A percentile compares a stretch with the other conserved stretches of the same genome.
Conservation (phyloP, 2,888 invertebrate species). For the Cheilosia pagana region DNA sequence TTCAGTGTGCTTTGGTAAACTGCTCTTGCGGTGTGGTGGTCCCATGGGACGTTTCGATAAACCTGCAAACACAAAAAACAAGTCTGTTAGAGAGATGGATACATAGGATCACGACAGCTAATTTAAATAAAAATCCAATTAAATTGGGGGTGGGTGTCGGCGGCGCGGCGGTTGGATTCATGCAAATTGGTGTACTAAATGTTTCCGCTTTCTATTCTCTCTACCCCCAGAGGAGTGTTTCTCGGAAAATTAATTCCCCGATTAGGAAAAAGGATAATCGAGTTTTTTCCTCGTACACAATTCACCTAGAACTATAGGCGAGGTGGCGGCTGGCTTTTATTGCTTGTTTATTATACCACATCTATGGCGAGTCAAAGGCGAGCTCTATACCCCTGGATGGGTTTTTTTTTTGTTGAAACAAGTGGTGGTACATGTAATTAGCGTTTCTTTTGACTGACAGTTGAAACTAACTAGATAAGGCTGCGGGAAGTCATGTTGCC, state of each 20-base stretch:
- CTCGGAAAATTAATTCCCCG: slow-evolving; percentile 47
- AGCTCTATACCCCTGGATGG: background rate
- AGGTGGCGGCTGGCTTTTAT: slow-evolving; percentile 19
- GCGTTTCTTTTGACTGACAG: slow-evolving; percentile 20
- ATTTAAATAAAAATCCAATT: slow-evolving; percentile 71
- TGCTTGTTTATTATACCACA: slow-evolving; percentile 45
- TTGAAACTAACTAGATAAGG: slow-evolving; percentile 15
- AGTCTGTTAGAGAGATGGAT: slow-evolving; percentile 3
- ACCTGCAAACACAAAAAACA: slow-evolving; percentile 77
- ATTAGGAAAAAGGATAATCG: slow-evolving; percentile 57
- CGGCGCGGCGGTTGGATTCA: slow-evolving; percentile 11
- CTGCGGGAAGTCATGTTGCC: background rate
- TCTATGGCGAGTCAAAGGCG: slow-evolving; percentile 29
- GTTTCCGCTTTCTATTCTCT: slow-evolving; percentile 31
- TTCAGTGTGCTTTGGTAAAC: slow-evolving; percentile 84
- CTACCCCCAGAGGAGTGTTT: slow-evolving; percentile 14
- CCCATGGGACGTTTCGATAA: slow-evolving; percentile 83
- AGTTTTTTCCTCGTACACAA: background rate
- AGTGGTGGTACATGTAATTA: slow-evolving; percentile 18
- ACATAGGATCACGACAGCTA: slow-evolving; percentile 49
- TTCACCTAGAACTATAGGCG: background rate
- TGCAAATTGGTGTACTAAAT: slow-evolving; percentile 59
- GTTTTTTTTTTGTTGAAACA: slow-evolving; percentile 10
- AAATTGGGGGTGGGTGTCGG: slow-evolving; percentile 3
- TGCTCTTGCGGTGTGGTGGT: slow-evolving; percentile 83